Conservation (phyloP, 2,797 vertebrate genomes). For the Cossypha niveicapilla region DNA sequence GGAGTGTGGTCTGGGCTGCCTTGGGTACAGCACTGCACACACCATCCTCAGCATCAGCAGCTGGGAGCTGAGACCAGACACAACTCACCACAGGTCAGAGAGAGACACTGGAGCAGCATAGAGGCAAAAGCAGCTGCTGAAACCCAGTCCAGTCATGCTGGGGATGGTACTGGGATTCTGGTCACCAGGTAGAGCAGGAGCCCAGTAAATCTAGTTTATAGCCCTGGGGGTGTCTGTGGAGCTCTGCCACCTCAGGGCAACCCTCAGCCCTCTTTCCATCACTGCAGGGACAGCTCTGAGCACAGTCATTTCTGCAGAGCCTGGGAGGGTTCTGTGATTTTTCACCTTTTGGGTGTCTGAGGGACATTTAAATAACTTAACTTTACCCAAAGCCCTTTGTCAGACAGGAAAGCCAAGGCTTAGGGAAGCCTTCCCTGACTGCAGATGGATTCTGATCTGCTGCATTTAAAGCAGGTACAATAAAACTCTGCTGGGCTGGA, state of each 20-base stretch:
- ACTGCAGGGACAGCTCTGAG: not conserved
- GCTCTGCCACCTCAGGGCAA: not conserved
- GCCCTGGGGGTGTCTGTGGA: not conserved
- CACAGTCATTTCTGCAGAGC: rapidly evolving
- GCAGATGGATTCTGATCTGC: not conserved
- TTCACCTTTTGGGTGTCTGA: not conserved
- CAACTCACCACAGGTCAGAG: not conserved
- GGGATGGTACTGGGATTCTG: not conserved
- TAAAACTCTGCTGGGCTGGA: not conserved
- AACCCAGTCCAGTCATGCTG: not conserved
- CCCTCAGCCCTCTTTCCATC: not conserved
- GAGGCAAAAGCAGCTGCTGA: not conserved
- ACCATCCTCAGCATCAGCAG: not conserved
- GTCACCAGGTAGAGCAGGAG: not conserved
- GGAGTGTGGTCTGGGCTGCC: not conserved
- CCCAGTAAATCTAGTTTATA: not conserved
- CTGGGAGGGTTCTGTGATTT: not conserved
- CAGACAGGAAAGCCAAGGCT: not conserved
- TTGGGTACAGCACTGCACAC: not conserved
- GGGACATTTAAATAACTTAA: not conserved
- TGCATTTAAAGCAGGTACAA: not conserved
- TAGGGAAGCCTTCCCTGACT: not conserved
- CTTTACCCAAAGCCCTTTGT: not conserved
- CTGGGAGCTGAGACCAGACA: not conserved
- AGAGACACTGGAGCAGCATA: not conserved